phyloP scores from a whole-genome alignment of 2,113 vertebrate genomes.

The Sarotherodon lohbergeri region DNA sequence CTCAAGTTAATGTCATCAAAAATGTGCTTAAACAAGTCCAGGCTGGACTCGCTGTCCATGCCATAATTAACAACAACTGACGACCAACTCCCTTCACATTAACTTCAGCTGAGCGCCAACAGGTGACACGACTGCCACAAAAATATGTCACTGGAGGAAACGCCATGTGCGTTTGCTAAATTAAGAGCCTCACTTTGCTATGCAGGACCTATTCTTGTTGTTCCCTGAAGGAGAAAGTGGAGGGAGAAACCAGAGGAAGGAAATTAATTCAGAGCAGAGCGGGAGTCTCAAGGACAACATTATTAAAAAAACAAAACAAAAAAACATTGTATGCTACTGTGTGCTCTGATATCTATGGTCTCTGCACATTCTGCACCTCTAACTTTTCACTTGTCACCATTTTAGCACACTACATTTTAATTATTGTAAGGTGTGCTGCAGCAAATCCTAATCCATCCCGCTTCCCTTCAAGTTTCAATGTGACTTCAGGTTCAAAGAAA shows the following conservation, averaged over 20 bases:
- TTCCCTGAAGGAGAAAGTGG: conserved; percentile 7
- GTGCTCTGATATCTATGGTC: not conserved
- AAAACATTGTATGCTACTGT: not conserved
- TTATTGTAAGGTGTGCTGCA: not conserved
- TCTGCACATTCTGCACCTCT: not conserved
- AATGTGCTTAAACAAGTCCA: conserved; percentile 16
- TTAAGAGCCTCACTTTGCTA: not conserved
- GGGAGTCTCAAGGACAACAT: conserved; percentile 39
- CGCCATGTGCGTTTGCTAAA: conserved; percentile 9
- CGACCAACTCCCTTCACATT: conserved; percentile 33
- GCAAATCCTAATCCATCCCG: not conserved
- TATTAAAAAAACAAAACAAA: not conserved
- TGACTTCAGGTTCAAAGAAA: not conserved
- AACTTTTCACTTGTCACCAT: not conserved
- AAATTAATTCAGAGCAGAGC: conserved; percentile 22
- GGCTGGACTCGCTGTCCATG: conserved; percentile 13
- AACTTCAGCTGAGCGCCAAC: conserved; percentile 29
- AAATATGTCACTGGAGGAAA: conserved; percentile 20
- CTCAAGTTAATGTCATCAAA: not conserved
- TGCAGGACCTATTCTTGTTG: conserved; percentile 24
- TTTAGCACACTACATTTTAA: not conserved
- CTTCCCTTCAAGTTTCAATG: not conserved
- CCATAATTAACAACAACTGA: conserved; percentile 49
- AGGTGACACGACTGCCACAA: conserved; percentile 32
- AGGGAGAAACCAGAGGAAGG: conserved; percentile 33